A percentile compares a stretch with the other conserved stretches of the same genome.
Evolutionary conservation across 30 jellyfish, hydroid and myxozoan species (phyloP).

Genomic region (Turritopsis rubra): DNA sequence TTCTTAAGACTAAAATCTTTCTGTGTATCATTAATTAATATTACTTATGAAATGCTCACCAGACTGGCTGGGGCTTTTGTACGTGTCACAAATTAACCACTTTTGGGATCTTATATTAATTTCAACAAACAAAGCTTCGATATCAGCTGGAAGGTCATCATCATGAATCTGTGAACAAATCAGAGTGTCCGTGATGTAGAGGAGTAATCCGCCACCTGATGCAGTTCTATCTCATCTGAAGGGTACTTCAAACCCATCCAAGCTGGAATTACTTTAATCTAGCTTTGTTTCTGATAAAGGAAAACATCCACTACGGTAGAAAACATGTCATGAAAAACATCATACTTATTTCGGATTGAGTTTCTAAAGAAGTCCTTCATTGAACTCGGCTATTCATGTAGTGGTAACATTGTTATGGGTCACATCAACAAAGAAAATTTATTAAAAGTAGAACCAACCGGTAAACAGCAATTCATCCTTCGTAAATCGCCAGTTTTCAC

Average conservation of each 20-base stretch:
- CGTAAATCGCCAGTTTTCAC: too few relatives aligned
- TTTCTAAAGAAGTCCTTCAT: too few relatives aligned
- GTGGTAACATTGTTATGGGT: too few relatives aligned
- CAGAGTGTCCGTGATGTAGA: background rate
- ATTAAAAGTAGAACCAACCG: too few relatives aligned
- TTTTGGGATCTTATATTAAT: background rate
- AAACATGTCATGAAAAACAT: too few relatives aligned
- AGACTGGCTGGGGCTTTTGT: slow-evolving; percentile 10
- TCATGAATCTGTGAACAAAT: background rate
- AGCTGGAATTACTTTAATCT: too few relatives aligned
- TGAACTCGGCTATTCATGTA: too few relatives aligned
- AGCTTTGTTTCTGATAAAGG: too few relatives aligned
- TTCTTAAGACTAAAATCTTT: background rate
- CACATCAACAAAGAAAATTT: too few relatives aligned
- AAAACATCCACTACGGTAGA: too few relatives aligned
- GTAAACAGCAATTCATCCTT: too few relatives aligned
- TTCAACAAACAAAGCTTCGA: background rate
- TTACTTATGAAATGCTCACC: background rate
- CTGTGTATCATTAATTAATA: background rate
- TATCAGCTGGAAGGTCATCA: background rate
- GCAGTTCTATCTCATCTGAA: slow-evolving; percentile 1
- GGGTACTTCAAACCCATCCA: background rate
- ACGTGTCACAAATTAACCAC: background rate
- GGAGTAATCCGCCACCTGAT: background rate
- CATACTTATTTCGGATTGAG: too few relatives aligned